Conservation (phyloP, 1,140 invertebrate genomes). For the Catajapyx aquilonaris region DNA sequence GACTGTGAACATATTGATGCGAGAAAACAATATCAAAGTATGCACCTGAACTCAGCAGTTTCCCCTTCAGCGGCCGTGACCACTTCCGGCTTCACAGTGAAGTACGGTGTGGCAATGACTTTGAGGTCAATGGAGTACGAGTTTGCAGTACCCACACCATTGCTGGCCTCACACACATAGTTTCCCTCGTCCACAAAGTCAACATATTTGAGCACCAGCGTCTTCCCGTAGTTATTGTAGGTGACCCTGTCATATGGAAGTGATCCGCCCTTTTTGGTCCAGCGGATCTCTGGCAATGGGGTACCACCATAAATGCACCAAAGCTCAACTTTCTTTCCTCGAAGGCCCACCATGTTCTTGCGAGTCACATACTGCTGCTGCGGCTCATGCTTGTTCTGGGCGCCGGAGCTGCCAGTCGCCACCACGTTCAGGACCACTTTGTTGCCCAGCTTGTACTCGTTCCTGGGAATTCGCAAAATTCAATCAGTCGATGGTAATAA, state of each 20-base stretch:
- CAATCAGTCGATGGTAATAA: no score
- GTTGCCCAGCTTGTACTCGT: slow-evolving; percentile 79
- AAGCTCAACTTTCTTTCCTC: slow-evolving; percentile 57
- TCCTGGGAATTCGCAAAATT: slow-evolving; percentile 23
- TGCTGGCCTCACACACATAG: slow-evolving; percentile 79
- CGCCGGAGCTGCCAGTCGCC: slow-evolving; percentile 45
- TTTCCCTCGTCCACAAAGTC: slow-evolving; percentile 65
- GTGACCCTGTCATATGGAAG: slow-evolving; percentile 46
- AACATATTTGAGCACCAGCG: slow-evolving; percentile 62
- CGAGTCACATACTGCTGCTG: slow-evolving; percentile 60
- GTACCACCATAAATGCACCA: slow-evolving; percentile 84
- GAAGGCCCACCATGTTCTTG: slow-evolving; percentile 60
- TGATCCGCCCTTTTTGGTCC: slow-evolving; percentile 51
- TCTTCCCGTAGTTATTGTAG: slow-evolving; percentile 74
- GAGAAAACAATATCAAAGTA: no score
- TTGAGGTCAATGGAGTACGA: slow-evolving; percentile 63
- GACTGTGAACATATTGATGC: no score
- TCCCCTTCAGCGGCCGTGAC: slow-evolving; percentile 80
- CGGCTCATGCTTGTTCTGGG: slow-evolving; percentile 54
- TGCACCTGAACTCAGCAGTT: slow-evolving; percentile 58
- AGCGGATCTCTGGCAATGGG: slow-evolving; percentile 31
- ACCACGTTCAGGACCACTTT: slow-evolving; percentile 55
- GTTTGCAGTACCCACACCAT: slow-evolving; percentile 62
- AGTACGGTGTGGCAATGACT: slow-evolving; percentile 77
- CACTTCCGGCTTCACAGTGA: slow-evolving; percentile 74